A percentile compares a stretch with the other conserved stretches of the same genome.
Evolutionary conservation across 2,113 vertebrate genomes (phyloP).

Genomic region (Podarcis raffonei): DNA sequence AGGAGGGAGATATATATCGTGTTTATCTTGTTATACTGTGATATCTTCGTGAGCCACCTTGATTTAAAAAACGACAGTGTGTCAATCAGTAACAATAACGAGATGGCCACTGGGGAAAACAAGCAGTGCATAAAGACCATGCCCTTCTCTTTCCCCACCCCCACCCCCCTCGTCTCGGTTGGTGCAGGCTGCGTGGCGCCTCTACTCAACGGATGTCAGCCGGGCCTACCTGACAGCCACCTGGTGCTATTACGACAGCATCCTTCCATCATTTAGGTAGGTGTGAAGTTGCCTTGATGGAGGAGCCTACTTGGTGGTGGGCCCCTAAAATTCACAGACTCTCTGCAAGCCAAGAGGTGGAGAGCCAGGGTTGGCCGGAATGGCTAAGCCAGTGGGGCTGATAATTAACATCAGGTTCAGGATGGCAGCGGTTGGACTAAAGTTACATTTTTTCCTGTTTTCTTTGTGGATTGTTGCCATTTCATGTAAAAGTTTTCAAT

Average conservation of each 20-base stretch:
- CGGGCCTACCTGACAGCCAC: constrained; percentile 93
- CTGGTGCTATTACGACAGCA: constrained; percentile 98
- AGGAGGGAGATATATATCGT: no score
- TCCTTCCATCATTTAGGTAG: constrained; percentile 96
- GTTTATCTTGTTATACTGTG: no score
- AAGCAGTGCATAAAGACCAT: no score
- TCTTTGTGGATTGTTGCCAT: background rate
- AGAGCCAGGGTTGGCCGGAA: no score
- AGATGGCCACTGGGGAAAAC: background rate
- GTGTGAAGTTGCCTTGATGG: accelerated
- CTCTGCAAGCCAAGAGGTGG: background rate
- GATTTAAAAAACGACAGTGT: no score
- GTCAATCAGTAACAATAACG: no score
- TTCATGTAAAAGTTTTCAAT: background rate
- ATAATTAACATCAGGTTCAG: background rate
- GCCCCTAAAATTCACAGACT: background rate
- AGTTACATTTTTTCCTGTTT: no score
- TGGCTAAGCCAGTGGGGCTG: background rate
- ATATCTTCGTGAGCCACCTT: no score
- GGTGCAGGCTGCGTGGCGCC: constrained; percentile 92
- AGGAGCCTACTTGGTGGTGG: background rate
- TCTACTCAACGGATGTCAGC: constrained; percentile 92
- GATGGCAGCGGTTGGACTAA: background rate
- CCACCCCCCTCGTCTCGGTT: background rate
- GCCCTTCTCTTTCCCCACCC: background rate